A percentile compares a stretch with the other conserved stretches of the same genome.
phyloP scores from a whole-genome alignment of 2,113 vertebrate species.

The Coracopsis vasa region DNA sequence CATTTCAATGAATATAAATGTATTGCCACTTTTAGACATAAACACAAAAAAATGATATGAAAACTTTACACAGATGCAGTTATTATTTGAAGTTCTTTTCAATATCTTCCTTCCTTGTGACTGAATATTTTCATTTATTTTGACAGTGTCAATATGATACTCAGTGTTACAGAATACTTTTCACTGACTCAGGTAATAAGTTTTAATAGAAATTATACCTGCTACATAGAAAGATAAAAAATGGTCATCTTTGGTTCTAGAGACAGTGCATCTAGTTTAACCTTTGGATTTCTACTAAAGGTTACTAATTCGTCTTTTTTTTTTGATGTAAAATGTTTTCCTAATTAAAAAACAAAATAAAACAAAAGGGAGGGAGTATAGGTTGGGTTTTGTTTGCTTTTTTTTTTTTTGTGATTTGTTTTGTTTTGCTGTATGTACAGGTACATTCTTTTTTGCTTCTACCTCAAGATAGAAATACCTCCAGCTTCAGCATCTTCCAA shows the following conservation, averaged over 20 bases:
- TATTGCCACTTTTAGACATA: not conserved
- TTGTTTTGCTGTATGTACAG: not conserved
- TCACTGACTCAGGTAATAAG: not conserved
- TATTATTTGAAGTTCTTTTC: not conserved
- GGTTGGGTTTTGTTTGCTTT: not conserved
- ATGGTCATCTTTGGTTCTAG: not conserved
- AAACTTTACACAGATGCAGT: not conserved
- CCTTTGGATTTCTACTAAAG: not conserved
- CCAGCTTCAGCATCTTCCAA: not conserved
- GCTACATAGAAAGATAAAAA: not conserved
- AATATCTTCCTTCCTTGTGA: not conserved
- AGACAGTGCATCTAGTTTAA: not conserved
- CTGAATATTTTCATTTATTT: not conserved
- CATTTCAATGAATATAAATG: not conserved
- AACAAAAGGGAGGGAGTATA: fast-evolving
- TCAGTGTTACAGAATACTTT: not conserved
- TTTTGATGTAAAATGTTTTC: not conserved
- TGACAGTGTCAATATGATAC: not conserved
- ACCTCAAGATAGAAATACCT: not conserved
- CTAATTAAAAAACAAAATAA: not conserved
- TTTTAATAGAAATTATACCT: not conserved
- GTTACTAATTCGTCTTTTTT: not conserved
- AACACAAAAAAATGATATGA: not conserved
- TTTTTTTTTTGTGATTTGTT: not conserved
- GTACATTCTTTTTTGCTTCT: not conserved